Evolutionary conservation across 2,797 vertebrate genomes (phyloP).

Genomic region (Melanotaenia pygmaea): DNA sequence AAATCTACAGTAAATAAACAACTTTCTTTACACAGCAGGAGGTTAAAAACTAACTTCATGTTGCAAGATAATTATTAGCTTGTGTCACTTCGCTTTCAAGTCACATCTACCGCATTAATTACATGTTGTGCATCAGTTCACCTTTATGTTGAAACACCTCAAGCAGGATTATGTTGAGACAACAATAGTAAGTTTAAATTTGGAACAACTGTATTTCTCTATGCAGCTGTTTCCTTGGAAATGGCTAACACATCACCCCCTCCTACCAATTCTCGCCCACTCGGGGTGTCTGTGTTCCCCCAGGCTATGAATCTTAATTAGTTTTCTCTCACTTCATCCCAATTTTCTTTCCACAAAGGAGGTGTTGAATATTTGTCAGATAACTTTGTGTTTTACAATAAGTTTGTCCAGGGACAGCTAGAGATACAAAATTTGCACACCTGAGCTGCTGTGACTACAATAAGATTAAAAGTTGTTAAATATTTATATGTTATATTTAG

Average conservation of each 20-base stretch:
- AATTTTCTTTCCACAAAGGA: constrained; percentile 50
- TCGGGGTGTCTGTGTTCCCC: constrained; percentile 59
- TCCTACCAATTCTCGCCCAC: constrained; percentile 47
- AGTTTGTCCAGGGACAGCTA: constrained; percentile 20
- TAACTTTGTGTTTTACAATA: constrained; percentile 31
- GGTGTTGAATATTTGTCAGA: constrained; percentile 58
- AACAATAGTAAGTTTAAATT: constrained; percentile 36
- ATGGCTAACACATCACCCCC: constrained; percentile 42
- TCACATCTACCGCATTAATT: constrained; percentile 3
- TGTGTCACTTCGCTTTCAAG: constrained; percentile 14
- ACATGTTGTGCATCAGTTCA: constrained; percentile 17
- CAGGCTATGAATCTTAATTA: constrained; percentile 69
- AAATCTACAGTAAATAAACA: neutral
- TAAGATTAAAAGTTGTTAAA: neutral
- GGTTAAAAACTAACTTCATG: neutral
- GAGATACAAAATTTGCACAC: constrained; percentile 26
- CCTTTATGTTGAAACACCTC: constrained; percentile 1
- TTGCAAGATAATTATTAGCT: constrained; percentile 5
- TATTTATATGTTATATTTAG: neutral
- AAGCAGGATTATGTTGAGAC: constrained; percentile 14
- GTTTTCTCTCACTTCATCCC: constrained; percentile 59
- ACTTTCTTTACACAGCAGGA: neutral
- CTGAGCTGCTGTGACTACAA: neutral
- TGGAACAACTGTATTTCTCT: constrained; percentile 11
- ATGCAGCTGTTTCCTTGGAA: constrained; percentile 61